These are phyloP conservation scores for Epizoanthus rinbou DNA, from an alignment of 92 coral and sea anemone species.

Conservation along the genomic window DNA sequence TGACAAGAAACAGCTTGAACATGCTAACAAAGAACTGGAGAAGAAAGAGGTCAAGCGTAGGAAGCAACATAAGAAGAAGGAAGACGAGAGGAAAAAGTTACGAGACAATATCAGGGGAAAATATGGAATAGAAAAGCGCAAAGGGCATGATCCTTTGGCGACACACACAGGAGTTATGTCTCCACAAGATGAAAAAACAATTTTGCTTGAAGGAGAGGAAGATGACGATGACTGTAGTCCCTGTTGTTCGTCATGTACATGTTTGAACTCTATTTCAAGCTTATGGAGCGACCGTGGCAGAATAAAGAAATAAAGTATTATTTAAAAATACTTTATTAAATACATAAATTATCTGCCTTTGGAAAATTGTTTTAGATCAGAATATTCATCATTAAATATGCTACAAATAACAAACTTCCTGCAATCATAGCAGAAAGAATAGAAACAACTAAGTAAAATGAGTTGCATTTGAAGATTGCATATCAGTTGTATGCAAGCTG, in stretches of 20 bases:
- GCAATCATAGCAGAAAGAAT: no score
- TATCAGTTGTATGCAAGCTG: not conserved
- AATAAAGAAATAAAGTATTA: not conserved
- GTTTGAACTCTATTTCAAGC: conserved; percentile 35
- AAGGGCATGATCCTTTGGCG: conserved; percentile 66
- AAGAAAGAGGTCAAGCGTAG: conserved; percentile 60
- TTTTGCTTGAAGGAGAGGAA: conserved; percentile 64
- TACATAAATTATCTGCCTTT: not conserved
- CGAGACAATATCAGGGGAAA: conserved; percentile 65
- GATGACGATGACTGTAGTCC: conserved; percentile 58
- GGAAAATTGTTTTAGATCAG: not conserved
- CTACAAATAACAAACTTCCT: no score
- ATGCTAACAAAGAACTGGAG: conserved; percentile 57
- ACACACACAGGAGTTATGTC: conserved; percentile 62
- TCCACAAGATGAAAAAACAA: conserved; percentile 65
- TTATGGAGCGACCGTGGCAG: not conserved
- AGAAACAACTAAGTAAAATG: no score
- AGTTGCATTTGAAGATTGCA: no score
- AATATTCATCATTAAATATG: not conserved
- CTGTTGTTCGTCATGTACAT: conserved; percentile 45
- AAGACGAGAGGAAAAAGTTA: conserved; percentile 57
- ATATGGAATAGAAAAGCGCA: conserved; percentile 80
- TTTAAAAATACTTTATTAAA: not conserved
- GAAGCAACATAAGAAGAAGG: conserved; percentile 60
- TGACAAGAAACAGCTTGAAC: conserved; percentile 68